Evolutionary conservation across 2,113 vertebrate genomes (phyloP), one percentile per base, ranked within the genome.

Genomic region (Passer domesticus): DNA sequence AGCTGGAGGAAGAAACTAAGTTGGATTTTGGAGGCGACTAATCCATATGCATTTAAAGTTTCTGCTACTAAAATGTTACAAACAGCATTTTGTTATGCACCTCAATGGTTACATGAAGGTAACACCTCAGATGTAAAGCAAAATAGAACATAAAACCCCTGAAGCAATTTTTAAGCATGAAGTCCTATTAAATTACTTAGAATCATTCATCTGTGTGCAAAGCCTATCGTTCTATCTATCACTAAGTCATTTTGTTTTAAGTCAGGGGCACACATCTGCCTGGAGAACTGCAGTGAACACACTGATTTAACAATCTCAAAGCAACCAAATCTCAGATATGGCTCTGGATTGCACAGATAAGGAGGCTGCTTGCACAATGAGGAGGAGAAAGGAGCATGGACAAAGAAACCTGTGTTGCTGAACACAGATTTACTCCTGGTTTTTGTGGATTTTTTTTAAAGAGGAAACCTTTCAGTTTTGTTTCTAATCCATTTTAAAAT

Each of bases 131-230:
- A 96, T 79, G 60, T 44, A 90, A 89, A 37, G 35, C 13, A 62
- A 92, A 59, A 35, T 23, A 55, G 91, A 89, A 67, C 31, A 87
- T 20, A 85, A 85, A 84, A 16, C 2, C 30, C 52, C 56, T 37
- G 21, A 56, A 35, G 84, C 68, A 22, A 63, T 63, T 74, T 95
- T 88, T 74, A 94, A 79, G 60, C 13, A 1, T 69, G 22, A 77
- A 84, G 20, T 52, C 16, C 22, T 91, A 59, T 87, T 73, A 86
- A 95, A 33, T 43, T 15, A 72, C 80, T 78, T 81, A 68, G 21
- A 91, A 19, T 58, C 53, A 77, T 81, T 84, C 74, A 60, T 9
- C 85, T 75, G 77, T 81, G 89, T 82, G 63, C 56, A 82, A 92
- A 68, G 81, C n/a, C 46, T 88, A 31, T 72, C 2, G 1, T 93